These are phyloP conservation scores for Antennarius maculatus DNA, from an alignment of 2,797 vertebrate species.

Conservation along the genomic window DNA sequence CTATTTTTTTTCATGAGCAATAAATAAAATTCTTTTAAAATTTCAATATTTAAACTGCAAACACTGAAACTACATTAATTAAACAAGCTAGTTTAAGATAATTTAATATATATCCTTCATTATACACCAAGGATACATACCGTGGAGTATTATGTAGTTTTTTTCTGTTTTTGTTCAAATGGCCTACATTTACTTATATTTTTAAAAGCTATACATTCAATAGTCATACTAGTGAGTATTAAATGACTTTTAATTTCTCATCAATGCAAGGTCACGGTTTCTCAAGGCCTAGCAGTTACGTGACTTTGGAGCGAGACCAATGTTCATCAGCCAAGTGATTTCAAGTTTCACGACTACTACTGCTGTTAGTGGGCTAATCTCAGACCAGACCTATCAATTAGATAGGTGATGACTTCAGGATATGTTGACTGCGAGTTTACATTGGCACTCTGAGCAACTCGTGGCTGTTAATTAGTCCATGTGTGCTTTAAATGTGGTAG, in stretches of 20 bases:
- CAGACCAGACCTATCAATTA: constrained; percentile 44
- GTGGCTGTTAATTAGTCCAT: constrained; percentile 32
- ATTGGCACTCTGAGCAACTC: constrained; percentile 12
- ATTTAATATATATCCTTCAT: too few relatives aligned
- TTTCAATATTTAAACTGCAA: not conserved
- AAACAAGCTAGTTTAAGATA: not conserved
- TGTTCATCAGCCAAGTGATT: constrained; percentile 53
- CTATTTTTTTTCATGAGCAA: not conserved
- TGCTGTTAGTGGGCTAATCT: constrained; percentile 12
- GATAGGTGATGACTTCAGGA: constrained; percentile 64
- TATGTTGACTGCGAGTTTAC: constrained; percentile 47
- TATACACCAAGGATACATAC: too few relatives aligned
- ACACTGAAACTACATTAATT: not conserved
- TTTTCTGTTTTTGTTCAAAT: too few relatives aligned
- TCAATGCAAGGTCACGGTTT: constrained; percentile 34
- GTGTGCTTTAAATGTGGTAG: constrained; percentile 7
- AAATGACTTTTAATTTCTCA: constrained; percentile 36
- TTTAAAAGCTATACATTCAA: not conserved
- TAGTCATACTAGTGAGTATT: constrained; percentile 9
- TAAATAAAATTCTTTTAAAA: not conserved
- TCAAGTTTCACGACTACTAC: constrained; percentile 60
- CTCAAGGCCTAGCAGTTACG: constrained; percentile 17
- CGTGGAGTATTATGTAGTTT: too few relatives aligned
- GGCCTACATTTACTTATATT: not conserved
- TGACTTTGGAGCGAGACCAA: constrained; percentile 56